These are phyloP conservation scores for Panulirus ornatus DNA, from an alignment of 1,140 invertebrate genomes.

Conservation along the genomic window DNA sequence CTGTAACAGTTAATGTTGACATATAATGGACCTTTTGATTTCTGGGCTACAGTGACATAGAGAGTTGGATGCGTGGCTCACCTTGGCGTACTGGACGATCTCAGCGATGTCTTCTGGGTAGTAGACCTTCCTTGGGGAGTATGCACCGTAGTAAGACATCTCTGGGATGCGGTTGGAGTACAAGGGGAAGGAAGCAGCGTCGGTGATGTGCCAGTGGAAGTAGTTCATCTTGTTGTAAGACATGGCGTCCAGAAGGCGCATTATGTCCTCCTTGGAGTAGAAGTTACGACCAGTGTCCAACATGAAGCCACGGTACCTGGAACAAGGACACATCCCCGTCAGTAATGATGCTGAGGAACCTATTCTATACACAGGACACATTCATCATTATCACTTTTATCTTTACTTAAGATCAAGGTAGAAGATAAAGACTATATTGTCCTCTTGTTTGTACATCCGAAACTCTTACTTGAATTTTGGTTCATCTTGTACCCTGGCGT, in stretches of 20 bases:
- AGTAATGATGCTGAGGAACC: too few relatives aligned
- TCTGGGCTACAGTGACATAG: too few relatives aligned
- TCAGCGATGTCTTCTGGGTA: slow-evolving; percentile 84
- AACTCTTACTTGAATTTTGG: slow-evolving; percentile 45
- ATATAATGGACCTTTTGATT: too few relatives aligned
- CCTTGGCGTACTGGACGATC: slow-evolving; percentile 84
- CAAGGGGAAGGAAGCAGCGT: slow-evolving; percentile 91
- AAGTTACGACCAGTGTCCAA: slow-evolving; percentile 78
- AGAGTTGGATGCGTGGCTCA: too few relatives aligned
- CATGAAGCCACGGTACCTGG: slow-evolving; percentile 67
- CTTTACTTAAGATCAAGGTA: too few relatives aligned
- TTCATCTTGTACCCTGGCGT: slow-evolving; percentile 27
- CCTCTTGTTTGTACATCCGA: not conserved
- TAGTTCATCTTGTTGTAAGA: slow-evolving; percentile 88
- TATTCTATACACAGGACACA: too few relatives aligned
- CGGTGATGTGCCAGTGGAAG: slow-evolving; percentile 93
- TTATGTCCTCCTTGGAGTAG: slow-evolving; percentile 84
- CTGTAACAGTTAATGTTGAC: too few relatives aligned
- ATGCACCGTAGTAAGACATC: slow-evolving; percentile 70
- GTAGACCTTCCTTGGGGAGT: slow-evolving; percentile 79
- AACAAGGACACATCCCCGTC: too few relatives aligned
- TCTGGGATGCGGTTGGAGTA: slow-evolving; percentile 77
- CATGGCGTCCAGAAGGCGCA: slow-evolving; percentile 88
- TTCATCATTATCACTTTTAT: too few relatives aligned
- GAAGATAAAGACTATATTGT: too few relatives aligned